These are phyloP conservation scores for Tinamus major DNA, from an alignment of 2,797 vertebrate species.

Conservation along the genomic window DNA sequence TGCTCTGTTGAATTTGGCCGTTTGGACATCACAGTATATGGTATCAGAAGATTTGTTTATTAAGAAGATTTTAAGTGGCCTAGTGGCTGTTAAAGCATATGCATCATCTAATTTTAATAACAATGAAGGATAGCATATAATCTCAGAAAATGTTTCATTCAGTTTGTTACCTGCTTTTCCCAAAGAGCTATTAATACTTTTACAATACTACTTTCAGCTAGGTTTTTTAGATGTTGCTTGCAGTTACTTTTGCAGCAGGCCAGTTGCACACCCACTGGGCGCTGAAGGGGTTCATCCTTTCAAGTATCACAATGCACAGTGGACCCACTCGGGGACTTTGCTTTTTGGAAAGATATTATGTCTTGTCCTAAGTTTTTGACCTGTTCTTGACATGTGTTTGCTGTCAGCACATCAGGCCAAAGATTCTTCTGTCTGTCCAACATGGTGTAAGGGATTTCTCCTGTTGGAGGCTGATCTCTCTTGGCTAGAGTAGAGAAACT, in stretches of 20 bases:
- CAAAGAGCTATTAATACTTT: neutral
- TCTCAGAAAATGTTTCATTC: neutral
- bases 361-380: neutral
- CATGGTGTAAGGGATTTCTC: neutral
- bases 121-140: neutral
- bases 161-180: neutral
- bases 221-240: neutral
- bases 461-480: neutral
- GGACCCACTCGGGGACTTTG: accelerated
- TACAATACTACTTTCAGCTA: neutral
- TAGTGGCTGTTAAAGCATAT: neutral
- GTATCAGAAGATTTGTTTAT: neutral
- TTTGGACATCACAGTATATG: neutral
- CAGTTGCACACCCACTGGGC: neutral
- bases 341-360: neutral
- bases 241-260: neutral
- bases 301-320: neutral
- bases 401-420: neutral
- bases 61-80: neutral
- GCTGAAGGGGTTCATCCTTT: neutral
- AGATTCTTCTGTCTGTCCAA: accelerated
- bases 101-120: neutral
- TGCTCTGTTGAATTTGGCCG: neutral
- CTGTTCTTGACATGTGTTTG: neutral
- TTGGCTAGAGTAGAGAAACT: neutral